Percentiles rank a stretch among this genome's conserved stretches.
phyloP scores from a whole-genome alignment of 2,797 vertebrate genomes.

The Oreochromis mossambicus region DNA sequence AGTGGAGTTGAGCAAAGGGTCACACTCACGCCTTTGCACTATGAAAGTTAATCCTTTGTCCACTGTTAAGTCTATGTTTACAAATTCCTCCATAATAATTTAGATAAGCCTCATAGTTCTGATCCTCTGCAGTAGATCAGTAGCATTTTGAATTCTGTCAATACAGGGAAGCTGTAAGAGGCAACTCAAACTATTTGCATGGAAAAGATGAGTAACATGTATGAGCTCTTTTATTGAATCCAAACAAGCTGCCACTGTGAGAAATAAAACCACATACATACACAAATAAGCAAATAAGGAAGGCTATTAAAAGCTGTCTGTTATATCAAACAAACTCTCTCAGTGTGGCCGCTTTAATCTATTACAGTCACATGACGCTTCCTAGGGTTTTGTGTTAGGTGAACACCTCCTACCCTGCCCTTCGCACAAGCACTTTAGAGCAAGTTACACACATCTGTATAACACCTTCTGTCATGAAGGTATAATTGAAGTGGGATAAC shows the following conservation, averaged over 20 bases:
- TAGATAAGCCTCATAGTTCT: not conserved
- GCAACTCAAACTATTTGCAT: not conserved
- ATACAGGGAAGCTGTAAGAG: not conserved
- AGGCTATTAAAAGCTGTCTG: not conserved
- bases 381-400: not conserved
- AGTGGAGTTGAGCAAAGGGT: not conserved
- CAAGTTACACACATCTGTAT: not conserved
- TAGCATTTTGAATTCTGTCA: constrained; percentile 1
- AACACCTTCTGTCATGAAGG: not conserved
- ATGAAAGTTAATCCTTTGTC: not conserved
- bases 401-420: not conserved
- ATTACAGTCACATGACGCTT: not conserved
- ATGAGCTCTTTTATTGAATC: not conserved
- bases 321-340: not conserved
- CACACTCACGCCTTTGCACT: not conserved
- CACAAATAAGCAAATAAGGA: constrained; percentile 15
- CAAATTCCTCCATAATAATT: not conserved
- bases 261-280: not conserved
- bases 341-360: not conserved
- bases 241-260: not conserved
- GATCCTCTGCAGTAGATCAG: not conserved
- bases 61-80: not conserved
- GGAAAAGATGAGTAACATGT: not conserved
- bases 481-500: not conserved
- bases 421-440: not conserved